Percentiles rank a stretch among this genome's conserved stretches.
phyloP scores from a whole-genome alignment of 2,888 invertebrate species.

The Microctonus hyperodae region DNA sequence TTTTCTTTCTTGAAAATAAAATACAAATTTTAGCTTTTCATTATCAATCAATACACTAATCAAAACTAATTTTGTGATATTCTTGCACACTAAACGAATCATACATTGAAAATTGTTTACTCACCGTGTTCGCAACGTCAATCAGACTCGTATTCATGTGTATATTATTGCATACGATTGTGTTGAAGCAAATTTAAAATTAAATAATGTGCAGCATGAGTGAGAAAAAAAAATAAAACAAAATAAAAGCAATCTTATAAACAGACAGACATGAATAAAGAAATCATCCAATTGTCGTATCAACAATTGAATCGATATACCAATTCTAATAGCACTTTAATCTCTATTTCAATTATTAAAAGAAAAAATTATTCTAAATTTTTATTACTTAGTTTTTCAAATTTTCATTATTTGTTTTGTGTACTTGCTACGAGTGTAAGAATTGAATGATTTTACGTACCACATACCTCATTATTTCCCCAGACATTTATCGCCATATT shows the following conservation, averaged over 20 bases:
- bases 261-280: neutral
- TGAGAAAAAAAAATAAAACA: neutral
- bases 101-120: neutral
- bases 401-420: neutral
- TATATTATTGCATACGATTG: neutral
- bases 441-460: neutral
- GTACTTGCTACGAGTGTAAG: neutral
- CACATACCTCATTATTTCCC: slow-evolving; percentile 21
- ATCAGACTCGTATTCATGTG: neutral
- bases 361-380: too few relatives aligned
- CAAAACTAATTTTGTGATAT: neutral
- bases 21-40: neutral
- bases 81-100: neutral
- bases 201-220: neutral
- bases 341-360: neutral
- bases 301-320: neutral
- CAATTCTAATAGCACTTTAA: neutral
- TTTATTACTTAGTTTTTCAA: too few relatives aligned
- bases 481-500: neutral
- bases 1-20: neutral
- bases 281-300: neutral
- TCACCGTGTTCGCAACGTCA: neutral
- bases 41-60: neutral
- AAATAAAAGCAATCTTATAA: too few relatives aligned
- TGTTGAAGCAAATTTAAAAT: neutral